Evolutionary conservation across 1,140 invertebrate genomes (phyloP), one percentile per base, ranked within the genome.

Genomic region (Oryzaephilus surinamensis): DNA sequence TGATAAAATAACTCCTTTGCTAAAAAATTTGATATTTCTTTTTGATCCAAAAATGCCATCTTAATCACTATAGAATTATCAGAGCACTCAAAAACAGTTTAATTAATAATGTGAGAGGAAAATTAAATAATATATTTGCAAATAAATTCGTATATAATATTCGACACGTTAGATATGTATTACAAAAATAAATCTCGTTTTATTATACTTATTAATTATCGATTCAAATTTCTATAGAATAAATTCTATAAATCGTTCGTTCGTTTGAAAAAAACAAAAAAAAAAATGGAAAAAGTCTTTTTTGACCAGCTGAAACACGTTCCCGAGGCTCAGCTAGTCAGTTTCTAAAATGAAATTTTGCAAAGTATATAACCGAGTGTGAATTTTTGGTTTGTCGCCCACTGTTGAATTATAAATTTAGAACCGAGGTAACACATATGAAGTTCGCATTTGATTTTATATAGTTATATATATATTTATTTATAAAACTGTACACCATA

Each of bases 1-100:
- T 84, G 80, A 66, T 76, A 81, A 64, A 79, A 79, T 61, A 84
- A 69, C 69, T 84, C 81, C 61, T 78, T 81, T 51, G 80, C 79
- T 49, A 84, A 71, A 62, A 84, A 78, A 64, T 76, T 81, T 41
- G 80, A 77, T 60, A 84, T 77, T 67, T 84, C 81, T 66, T 76
- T 73, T 50, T 80, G 76, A 69, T 84, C 80, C 65, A 83, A 77
- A 61, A 51, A 58, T 34, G 55, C 57, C 58, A 60, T 60, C 21
- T 44, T 41, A 14, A 38, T 27, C 36, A 40, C 24, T 31, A 33
- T 28, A 39, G 8, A 20, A 20, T 20, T 5, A 20, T 20, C 8
- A 28, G 33, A 41, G 27, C 15, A 27, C 21, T 28, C 21, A 24
- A 39, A 28, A 40, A 31, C 11, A 50, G 8, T 20, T 20, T 5